Evolutionary conservation across 2,113 vertebrate species (phyloP).

Genomic region (Pandion haliaetus): DNA sequence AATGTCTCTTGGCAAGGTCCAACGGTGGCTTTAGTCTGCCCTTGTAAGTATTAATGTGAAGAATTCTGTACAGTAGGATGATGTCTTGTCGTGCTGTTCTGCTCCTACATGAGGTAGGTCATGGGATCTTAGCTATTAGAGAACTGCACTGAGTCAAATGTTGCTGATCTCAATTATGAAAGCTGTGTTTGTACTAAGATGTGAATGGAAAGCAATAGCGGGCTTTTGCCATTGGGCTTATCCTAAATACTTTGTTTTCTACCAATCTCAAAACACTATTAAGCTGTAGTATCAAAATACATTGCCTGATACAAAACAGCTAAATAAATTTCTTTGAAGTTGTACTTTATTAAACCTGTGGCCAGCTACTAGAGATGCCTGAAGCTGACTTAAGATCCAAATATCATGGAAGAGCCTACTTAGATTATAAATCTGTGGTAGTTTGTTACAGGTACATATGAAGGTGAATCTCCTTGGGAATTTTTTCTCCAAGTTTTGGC

Average conservation of each 20-base stretch:
- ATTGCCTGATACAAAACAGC: background rate
- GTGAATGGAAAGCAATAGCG: background rate
- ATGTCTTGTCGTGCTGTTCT: background rate
- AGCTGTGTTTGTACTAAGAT: background rate
- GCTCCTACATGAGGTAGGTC: background rate
- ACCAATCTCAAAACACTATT: background rate
- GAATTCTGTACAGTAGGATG: background rate
- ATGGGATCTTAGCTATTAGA: background rate
- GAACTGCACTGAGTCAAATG: rapidly evolving
- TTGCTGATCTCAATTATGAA: rapidly evolving
- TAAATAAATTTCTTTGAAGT: background rate
- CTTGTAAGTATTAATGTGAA: background rate
- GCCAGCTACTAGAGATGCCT: background rate
- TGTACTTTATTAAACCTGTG: background rate
- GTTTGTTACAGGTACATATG: background rate
- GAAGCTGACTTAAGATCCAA: background rate
- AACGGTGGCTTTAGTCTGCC: background rate
- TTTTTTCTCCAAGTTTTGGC: background rate
- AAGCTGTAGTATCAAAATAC: background rate
- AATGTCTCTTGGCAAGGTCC: background rate
- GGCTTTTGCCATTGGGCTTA: background rate
- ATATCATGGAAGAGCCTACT: background rate
- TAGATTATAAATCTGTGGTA: background rate
- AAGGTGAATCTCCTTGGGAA: background rate
- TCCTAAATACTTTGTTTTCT: background rate